Percentiles rank a stretch among this genome's conserved stretches.
Conservation (phyloP, 2,113 vertebrate genomes). For the Phylloscopus trochilus region DNA sequence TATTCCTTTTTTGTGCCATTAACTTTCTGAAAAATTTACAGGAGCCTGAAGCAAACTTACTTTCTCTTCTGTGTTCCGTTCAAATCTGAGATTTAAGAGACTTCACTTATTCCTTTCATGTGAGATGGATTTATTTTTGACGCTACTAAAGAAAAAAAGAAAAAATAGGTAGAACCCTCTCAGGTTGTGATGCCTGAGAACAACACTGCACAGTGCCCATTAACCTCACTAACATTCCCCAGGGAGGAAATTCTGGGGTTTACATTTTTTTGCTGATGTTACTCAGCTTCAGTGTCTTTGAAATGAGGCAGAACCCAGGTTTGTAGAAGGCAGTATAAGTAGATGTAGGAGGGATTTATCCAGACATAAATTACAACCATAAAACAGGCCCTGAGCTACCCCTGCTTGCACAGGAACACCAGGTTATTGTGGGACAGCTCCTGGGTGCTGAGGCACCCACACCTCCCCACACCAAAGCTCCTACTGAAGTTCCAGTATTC, state of each 20-base stretch:
- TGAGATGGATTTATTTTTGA: background rate
- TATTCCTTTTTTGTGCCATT: background rate
- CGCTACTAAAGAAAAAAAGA: background rate
- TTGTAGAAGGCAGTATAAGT: accelerated
- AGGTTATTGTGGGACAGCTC: background rate
- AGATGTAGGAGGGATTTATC: background rate
- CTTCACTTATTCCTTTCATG: background rate
- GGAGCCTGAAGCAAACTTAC: background rate
- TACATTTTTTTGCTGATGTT: background rate
- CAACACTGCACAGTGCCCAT: background rate
- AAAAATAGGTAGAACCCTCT: background rate
- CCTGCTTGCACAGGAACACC: accelerated
- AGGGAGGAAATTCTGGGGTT: background rate
- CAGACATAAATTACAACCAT: accelerated
- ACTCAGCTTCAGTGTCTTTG: background rate
- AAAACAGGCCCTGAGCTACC: accelerated
- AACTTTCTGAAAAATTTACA: constrained; percentile 17
- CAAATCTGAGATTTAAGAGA: background rate
- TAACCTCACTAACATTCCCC: background rate
- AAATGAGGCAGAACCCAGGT: background rate
- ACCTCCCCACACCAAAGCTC: background rate
- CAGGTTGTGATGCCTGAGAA: background rate
- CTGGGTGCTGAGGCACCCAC: background rate
- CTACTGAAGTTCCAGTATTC: background rate
- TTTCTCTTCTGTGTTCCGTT: background rate